phyloP scores from a whole-genome alignment of 2,113 vertebrate genomes.

The Macroglossus sobrinus region DNA sequence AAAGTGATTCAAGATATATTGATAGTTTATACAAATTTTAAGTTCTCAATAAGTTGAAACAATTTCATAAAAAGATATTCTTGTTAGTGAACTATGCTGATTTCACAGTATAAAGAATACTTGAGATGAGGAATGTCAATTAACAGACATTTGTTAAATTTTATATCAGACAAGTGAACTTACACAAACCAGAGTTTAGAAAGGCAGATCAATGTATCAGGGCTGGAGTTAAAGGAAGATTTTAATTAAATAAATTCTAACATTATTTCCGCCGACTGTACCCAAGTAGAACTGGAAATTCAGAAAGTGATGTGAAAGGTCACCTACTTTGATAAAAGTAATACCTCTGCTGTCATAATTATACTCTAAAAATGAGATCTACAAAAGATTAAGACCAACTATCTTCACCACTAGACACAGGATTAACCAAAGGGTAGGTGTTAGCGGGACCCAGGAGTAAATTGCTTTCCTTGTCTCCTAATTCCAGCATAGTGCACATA shows the following conservation, averaged over 20 bases:
- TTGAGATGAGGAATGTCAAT: background rate
- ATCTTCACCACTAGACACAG: background rate
- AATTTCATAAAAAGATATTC: background rate
- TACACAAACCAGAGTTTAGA: background rate
- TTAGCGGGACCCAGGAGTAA: background rate
- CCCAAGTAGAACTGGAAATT: background rate
- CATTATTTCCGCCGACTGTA: background rate
- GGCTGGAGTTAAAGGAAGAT: background rate
- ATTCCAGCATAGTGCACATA: slow-evolving; percentile 6
- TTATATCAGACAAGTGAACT: background rate
- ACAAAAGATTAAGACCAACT: too few species aligned
- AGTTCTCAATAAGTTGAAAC: slow-evolving; percentile 9
- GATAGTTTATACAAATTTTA: background rate
- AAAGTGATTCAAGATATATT: background rate
- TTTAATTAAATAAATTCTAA: slow-evolving; percentile 3
- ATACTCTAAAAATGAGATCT: background rate
- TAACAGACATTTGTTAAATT: background rate
- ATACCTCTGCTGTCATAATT: background rate
- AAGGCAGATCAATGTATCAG: background rate
- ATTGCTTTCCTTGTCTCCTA: background rate
- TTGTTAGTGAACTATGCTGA: background rate
- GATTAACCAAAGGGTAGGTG: background rate
- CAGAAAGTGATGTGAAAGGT: background rate
- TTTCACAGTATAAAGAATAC: background rate
- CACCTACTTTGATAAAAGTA: background rate